Evolutionary conservation across 2,797 vertebrate species (phyloP), one percentile per base, ranked within the genome.

Genomic region (Rhinatrema bivittatum): DNA sequence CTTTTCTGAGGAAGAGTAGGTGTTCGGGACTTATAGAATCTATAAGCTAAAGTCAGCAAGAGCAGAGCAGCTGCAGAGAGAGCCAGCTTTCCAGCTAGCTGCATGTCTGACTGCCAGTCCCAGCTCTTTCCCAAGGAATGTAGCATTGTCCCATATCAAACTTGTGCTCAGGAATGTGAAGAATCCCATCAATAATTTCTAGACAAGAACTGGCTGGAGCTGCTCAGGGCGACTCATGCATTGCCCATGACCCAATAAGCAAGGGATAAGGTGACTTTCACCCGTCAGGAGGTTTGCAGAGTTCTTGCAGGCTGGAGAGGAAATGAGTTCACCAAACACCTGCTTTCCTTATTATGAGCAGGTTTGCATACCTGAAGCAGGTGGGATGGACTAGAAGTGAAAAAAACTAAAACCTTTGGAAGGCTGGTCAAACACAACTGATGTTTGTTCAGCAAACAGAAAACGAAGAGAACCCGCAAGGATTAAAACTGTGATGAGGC

Each of bases 41-140:
- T 71, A 70, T 87, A 91, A 0, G 79, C 89, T 62, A 78, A 75
- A 0, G 90, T 81, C 25, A 90, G 66, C 21, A 96, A 67, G 29
- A 99, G 65, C 52, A 93, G 78, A 0, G 71, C 76, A 2, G 79
- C 74, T 1, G 86, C 81, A 0, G 93, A 91, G 36, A 95, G 42
- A 19, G 84, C 74, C 52, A 96, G 65, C 67, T 87, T 93, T 54
- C 88, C 64, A 1, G 82, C 62, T 45, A 93, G 82, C 74, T 80
- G 85, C 90, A 93, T 94, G 72, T 93, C 89, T 42, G 78, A 76
- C 34, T 79, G 81, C 52, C 85, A 72, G 62, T 60, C 73, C 36
- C 62, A 36, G 46, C 58, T 38, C 4, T 18, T 56, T 25, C 21
- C 36, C 8, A 9, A 14, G 10, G 23, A 7, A 43, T 50, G 49